Base-by-base conservation (phyloP, 2,113 vertebrate species). In the Microtus ochrogaster region DNA sequence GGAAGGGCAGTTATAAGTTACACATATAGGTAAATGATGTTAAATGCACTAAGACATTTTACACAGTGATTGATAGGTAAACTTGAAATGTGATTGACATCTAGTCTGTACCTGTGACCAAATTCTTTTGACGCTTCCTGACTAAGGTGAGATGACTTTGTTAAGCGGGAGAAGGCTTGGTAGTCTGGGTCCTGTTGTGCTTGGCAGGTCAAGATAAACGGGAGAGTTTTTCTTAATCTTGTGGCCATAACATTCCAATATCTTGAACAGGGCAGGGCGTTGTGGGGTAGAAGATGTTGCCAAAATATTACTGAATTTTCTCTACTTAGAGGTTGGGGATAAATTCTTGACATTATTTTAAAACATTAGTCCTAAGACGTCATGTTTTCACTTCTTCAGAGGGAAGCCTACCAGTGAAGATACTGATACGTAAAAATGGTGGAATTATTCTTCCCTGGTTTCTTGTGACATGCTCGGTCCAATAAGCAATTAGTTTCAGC, bases 201-300 rank as follows among this genome's bases (percentile, higher is more conserved):
- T 98, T 98, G 98, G 98, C 98, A 98, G 97, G 95, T 98, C 98
- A 97, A 98, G 98, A 98, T 98, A 98, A 98, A 98, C 98, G 98
- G 97, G 97, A 36, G 88, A 96, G 97, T 97, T 97, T 98, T 98
- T 98, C 97, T 98, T 98, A 98, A 98, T 98, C 97, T 98, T 87
- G 1, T 98, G 98, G 97, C 96, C 93, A 98, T 97, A 98, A 97
- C 98, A 98, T 98, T 99, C 97, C 98, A 98, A 63, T 95, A 98
- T 97, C 97, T 96, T 92, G 90, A 96, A 96, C 5, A 97, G 89
- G 49, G 73, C 7, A 97, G 89, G 55, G 73, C 5, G 30, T 77
- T 95, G 94, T 91, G 30, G 70, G 92, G 41, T 76, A 36, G 85
- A 96, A 97, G 79, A 72, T 9, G 24, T 86, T 96, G 94, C 83